Evolutionary conservation across 2,888 invertebrate genomes (phyloP).

Genomic region (Drosophila meridionalis): DNA sequence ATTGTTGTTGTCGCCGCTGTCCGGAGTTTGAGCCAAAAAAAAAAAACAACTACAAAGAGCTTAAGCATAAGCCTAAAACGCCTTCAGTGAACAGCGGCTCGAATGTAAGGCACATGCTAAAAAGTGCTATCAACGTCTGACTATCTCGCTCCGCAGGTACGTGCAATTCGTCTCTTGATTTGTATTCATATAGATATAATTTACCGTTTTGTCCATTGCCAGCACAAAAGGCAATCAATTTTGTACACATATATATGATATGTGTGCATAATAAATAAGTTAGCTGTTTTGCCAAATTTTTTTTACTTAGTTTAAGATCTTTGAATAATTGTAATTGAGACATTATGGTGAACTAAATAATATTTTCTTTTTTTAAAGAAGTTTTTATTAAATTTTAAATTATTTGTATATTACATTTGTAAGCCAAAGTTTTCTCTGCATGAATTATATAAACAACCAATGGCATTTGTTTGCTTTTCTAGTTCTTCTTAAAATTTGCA

Average conservation of each 20-base stretch:
- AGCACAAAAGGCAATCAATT: conserved; percentile 43
- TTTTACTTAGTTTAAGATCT: not conserved
- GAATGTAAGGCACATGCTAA: conserved; percentile 54
- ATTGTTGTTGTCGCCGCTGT: conserved; percentile 35
- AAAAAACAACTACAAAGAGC: conserved; percentile 26
- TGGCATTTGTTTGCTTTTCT: not conserved
- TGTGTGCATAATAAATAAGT: conserved; percentile 35
- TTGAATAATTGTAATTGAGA: not conserved
- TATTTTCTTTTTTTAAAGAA: not conserved
- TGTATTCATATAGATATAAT: conserved; percentile 42
- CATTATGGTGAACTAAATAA: not conserved
- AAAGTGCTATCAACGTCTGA: conserved; percentile 66
- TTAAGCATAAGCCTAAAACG: conserved; percentile 61
- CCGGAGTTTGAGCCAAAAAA: conserved; percentile 28
- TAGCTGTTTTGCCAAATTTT: conserved; percentile 18
- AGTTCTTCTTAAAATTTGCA: not conserved
- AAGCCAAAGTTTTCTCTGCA: not conserved
- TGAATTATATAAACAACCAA: conserved; percentile 4
- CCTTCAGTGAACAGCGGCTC: conserved; percentile 67
- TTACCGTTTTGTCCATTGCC: conserved; percentile 42
- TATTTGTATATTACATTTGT: too few species aligned
- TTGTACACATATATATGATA: conserved; percentile 6
- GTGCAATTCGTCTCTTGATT: conserved; percentile 75
- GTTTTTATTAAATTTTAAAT: not conserved
- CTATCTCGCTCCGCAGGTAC: conserved; percentile 63